phyloP scores from a whole-genome alignment of 30 jellyfish, hydroid and myxozoan species.

The Aurelia aurita region DNA sequence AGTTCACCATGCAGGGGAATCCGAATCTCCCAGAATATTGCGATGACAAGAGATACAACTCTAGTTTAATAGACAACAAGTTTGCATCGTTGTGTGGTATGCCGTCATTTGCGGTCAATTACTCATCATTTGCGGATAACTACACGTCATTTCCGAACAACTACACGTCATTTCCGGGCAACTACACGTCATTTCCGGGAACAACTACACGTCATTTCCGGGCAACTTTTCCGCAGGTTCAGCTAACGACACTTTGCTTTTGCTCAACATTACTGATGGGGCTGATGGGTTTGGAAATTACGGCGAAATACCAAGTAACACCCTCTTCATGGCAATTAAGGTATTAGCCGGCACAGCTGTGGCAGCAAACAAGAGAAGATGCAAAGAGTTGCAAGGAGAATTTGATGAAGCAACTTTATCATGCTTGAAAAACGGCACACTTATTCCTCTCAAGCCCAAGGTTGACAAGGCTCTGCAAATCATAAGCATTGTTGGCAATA shows the following conservation, averaged over 20 bases:
- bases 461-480: constrained; percentile 9
- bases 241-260: too few species aligned
- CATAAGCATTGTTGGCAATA: constrained; percentile 18
- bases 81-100: not conserved
- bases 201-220: too few species aligned
- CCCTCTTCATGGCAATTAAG: constrained; percentile 44
- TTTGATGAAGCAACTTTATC: constrained; percentile 24
- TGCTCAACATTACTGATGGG: not conserved
- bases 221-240: not conserved
- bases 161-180: too few species aligned
- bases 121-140: not conserved
- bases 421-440: constrained; percentile 34
- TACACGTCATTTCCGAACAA: too few species aligned
- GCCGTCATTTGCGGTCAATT: not conserved
- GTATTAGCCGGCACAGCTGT: constrained; percentile 26
- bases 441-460: not conserved
- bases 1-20: too few species aligned
- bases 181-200: too few species aligned
- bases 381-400: constrained; percentile 33
- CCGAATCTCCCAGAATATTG: not conserved
- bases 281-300: not conserved
- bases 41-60: not conserved
- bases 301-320: not conserved
- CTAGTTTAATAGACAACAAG: not conserved
- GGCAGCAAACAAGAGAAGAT: constrained; percentile 22